These are phyloP conservation scores for Halotydeus destructor DNA, from an alignment of 1,140 invertebrate genomes.

Conservation along the genomic window DNA sequence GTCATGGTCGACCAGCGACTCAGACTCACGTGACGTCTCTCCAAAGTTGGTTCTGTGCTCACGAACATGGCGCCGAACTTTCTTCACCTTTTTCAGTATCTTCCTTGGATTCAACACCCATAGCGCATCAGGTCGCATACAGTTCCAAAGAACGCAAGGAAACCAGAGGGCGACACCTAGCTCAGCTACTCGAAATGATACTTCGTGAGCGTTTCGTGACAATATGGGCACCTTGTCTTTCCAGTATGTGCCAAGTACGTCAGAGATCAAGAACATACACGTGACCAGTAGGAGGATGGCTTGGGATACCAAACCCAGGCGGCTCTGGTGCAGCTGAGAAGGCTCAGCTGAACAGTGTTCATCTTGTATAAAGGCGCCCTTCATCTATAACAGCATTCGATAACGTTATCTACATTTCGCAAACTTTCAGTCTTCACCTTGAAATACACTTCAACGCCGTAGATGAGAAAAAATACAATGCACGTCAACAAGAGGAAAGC, in stretches of 20 bases:
- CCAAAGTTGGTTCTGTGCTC: slow-evolving; percentile 11
- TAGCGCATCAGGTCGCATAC: slow-evolving; percentile 66
- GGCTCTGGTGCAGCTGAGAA: slow-evolving; percentile 74
- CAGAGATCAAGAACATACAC: slow-evolving; percentile 64
- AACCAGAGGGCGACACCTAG: slow-evolving; percentile 86
- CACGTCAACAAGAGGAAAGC: slow-evolving; percentile 70
- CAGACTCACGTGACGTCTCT: slow-evolving; percentile 6
- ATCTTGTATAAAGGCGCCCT: slow-evolving; percentile 17
- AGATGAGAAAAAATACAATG: slow-evolving; percentile 78
- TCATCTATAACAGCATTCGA: slow-evolving; percentile 11
- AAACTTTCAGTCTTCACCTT: slow-evolving; percentile 37
- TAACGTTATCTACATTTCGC: background rate
- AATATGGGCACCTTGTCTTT: slow-evolving; percentile 71
- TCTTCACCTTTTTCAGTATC: slow-evolving; percentile 41
- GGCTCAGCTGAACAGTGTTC: slow-evolving; percentile 22
- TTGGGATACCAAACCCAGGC: slow-evolving; percentile 63
- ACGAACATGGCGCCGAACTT: too few relatives aligned
- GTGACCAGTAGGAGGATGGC: slow-evolving; percentile 63
- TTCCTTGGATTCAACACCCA: slow-evolving; percentile 82
- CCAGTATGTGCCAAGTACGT: slow-evolving; percentile 74
- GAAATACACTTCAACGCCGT: slow-evolving; percentile 82
- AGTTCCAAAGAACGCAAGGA: slow-evolving; percentile 84
- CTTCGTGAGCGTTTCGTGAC: slow-evolving; percentile 71
- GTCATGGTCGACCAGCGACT: slow-evolving; percentile 3
- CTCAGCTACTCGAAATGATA: slow-evolving; percentile 71